These are phyloP conservation scores for Strongylocentrotus purpuratus DNA, from an alignment of 35 echinoderm and acorn worm species.

Conservation along the genomic window DNA sequence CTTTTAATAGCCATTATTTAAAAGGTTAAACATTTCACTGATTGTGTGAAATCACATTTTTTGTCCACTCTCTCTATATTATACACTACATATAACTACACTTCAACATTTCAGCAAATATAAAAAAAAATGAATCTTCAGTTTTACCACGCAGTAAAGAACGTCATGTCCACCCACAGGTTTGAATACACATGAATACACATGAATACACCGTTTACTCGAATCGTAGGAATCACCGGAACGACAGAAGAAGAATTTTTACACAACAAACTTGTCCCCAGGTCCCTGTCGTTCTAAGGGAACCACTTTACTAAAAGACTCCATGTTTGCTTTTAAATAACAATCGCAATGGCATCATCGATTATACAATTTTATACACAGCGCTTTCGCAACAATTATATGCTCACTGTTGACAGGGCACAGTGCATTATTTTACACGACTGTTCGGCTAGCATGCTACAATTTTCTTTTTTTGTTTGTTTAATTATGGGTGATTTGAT, in stretches of 20 bases:
- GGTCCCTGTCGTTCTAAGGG: neutral
- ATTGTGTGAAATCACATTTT: neutral
- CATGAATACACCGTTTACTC: slow-evolving; percentile 5
- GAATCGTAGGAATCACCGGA: neutral
- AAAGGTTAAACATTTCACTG: neutral
- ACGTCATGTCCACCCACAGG: neutral
- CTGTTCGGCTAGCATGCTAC: neutral
- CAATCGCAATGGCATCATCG: neutral
- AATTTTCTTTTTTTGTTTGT: neutral
- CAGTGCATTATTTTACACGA: neutral
- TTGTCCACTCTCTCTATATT: neutral
- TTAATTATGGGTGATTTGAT: neutral
- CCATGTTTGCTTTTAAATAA: neutral
- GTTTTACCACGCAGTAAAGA: neutral
- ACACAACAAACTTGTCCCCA: slow-evolving; percentile 1
- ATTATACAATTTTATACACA: slow-evolving; percentile 1
- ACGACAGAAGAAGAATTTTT: slow-evolving; percentile 18
- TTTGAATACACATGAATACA: slow-evolving; percentile 24
- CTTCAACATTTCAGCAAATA: slow-evolving; percentile 53
- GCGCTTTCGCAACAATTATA: neutral
- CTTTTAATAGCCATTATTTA: neutral
- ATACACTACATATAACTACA: slow-evolving; percentile 41
- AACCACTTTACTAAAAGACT: neutral
- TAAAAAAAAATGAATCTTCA: slow-evolving; percentile 17
- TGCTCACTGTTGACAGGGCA: neutral